Evolutionary conservation across 2,797 vertebrate genomes (phyloP).

Genomic region (Scarus forsteni): DNA sequence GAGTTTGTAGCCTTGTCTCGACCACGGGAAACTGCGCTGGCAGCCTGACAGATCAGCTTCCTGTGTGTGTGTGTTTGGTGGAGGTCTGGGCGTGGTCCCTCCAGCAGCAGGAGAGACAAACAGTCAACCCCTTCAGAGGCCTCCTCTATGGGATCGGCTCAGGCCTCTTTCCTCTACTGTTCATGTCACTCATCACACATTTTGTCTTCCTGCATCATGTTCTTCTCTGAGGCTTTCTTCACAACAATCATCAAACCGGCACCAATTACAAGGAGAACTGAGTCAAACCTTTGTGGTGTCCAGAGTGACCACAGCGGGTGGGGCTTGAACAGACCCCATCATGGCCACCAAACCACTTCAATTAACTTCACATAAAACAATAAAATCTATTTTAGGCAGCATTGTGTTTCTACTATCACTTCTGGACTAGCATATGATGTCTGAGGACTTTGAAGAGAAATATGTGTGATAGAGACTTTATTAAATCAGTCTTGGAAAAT

Average conservation of each 20-base stretch:
- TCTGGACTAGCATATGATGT: slow-evolving; percentile 7
- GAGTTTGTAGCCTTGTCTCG: slow-evolving; percentile 33
- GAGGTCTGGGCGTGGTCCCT: slow-evolving; percentile 70
- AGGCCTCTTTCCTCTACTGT: slow-evolving; percentile 51
- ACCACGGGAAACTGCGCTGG: slow-evolving; percentile 74
- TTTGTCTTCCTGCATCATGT: slow-evolving; percentile 35
- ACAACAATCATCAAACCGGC: slow-evolving; percentile 15
- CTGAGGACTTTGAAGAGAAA: too few species aligned
- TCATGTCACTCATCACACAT: slow-evolving; percentile 31
- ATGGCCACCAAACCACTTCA: slow-evolving; percentile 36
- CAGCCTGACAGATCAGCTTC: slow-evolving; percentile 65
- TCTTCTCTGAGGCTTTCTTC: slow-evolving; percentile 34
- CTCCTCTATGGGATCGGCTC: slow-evolving; percentile 50
- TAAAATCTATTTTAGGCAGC: neutral
- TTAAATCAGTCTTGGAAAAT: too few species aligned
- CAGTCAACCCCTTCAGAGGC: slow-evolving; percentile 51
- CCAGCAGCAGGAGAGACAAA: slow-evolving; percentile 62
- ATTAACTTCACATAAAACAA: neutral
- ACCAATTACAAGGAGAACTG: neutral
- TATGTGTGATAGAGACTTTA: too few species aligned
- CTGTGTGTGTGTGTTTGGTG: slow-evolving; percentile 38
- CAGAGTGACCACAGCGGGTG: neutral
- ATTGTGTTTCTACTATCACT: neutral
- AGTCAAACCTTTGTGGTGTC: too few species aligned
- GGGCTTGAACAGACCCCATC: slow-evolving; percentile 16